A percentile compares a stretch with the other conserved stretches of the same genome.
phyloP scores from a whole-genome alignment of 2,113 vertebrate species.

The Trogon surrucura region DNA sequence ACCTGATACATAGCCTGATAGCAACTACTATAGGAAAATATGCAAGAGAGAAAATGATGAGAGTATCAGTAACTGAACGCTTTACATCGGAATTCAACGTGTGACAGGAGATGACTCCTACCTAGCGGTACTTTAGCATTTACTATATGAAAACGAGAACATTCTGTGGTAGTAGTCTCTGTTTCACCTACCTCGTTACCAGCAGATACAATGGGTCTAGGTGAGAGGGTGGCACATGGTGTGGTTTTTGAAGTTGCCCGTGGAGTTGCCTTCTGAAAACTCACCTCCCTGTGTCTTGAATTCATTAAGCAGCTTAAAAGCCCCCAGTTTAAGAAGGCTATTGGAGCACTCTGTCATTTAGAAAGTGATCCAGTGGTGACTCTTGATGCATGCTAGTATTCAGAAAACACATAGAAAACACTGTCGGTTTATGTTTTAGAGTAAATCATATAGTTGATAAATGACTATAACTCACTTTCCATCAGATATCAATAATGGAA shows the following conservation, averaged over 20 bases:
- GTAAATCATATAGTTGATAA: neutral
- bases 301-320: neutral
- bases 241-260: neutral
- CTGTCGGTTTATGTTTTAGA: neutral
- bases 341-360: neutral
- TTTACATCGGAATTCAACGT: neutral
- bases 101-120: neutral
- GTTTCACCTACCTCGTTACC: neutral
- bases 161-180: neutral
- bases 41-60: neutral
- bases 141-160: neutral
- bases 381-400: neutral
- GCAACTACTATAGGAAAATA: neutral
- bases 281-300: neutral
- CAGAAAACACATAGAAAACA: neutral
- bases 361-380: neutral
- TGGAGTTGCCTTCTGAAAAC: neutral
- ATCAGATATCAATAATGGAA: neutral
- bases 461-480: neutral
- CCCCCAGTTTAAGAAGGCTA: neutral
- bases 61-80: neutral
- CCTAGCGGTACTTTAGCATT: neutral
- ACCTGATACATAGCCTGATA: neutral
- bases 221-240: neutral
- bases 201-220: neutral